Evolutionary conservation across 2,797 vertebrate species (phyloP).

Genomic region (Micrastur ruficollis): DNA sequence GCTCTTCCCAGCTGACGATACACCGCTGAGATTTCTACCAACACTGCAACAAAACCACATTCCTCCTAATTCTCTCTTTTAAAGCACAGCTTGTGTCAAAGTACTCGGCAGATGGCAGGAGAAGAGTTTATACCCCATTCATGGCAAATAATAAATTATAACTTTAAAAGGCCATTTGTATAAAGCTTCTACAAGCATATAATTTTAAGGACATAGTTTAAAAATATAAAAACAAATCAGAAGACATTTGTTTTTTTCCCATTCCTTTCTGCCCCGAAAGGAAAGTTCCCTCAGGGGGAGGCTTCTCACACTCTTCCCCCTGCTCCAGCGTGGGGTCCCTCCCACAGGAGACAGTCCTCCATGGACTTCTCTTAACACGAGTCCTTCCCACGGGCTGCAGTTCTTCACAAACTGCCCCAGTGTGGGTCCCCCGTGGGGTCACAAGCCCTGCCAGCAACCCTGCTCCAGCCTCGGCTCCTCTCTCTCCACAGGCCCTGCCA

Average conservation of each 20-base stretch:
- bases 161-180: background rate
- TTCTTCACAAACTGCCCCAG: too few species aligned
- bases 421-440: too few species aligned
- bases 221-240: background rate
- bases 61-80: background rate
- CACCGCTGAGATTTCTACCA: background rate
- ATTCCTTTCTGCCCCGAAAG: background rate
- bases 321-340: too few species aligned
- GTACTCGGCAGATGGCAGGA: background rate
- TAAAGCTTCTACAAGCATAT: background rate
- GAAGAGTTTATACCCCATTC: background rate
- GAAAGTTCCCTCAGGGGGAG: background rate
- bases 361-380: too few species aligned
- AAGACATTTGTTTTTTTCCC: background rate
- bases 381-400: too few species aligned
- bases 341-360: too few species aligned
- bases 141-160: background rate
- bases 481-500: too few species aligned
- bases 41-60: rapidly evolving
- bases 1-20: background rate
- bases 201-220: background rate
- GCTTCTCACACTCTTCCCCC: too few species aligned
- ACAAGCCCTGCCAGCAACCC: too few species aligned
- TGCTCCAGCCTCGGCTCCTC: too few species aligned
- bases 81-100: background rate